These are phyloP conservation scores for Bombyx mandarina DNA, from an alignment of 1,140 invertebrate species.

Conservation along the genomic window DNA sequence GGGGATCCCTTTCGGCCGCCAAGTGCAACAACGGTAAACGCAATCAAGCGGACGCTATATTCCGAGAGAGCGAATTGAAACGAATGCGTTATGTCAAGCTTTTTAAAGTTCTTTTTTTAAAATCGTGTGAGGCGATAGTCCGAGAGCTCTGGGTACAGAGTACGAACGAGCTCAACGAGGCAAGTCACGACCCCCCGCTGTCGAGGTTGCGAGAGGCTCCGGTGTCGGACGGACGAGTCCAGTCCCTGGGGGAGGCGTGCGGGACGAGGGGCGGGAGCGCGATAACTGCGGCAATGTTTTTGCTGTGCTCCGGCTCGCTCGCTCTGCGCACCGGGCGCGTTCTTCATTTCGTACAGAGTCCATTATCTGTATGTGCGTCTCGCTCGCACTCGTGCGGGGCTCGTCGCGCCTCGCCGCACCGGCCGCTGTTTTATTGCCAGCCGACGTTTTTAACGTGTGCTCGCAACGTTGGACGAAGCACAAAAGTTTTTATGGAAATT, in stretches of 20 bases:
- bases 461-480: slow-evolving; percentile 67
- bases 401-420: slow-evolving; percentile 65
- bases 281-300: slow-evolving; percentile 64
- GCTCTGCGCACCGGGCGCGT: slow-evolving; percentile 53
- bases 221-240: slow-evolving; percentile 50
- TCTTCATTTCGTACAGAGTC: slow-evolving; percentile 63
- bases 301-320: slow-evolving; percentile 58
- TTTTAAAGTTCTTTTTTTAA: slow-evolving; percentile 29
- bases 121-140: slow-evolving; percentile 28
- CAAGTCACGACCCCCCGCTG: slow-evolving; percentile 56
- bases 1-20: slow-evolving; percentile 30
- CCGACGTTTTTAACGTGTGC: slow-evolving; percentile 70
- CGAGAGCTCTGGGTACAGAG: slow-evolving; percentile 14
- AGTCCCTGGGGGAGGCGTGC: slow-evolving; percentile 18
- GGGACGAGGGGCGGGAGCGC: slow-evolving; percentile 31
- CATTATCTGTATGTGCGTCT: slow-evolving; percentile 57
- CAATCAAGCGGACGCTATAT: slow-evolving; percentile 30
- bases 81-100: slow-evolving; percentile 35
- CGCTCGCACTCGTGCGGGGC: slow-evolving; percentile 43
- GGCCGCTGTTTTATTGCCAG: slow-evolving; percentile 69
- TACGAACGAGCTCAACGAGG: slow-evolving; percentile 30
- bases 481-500: slow-evolving; percentile 71
- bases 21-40: slow-evolving; percentile 24
- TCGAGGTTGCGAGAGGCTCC: slow-evolving; percentile 58
- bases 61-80: slow-evolving; percentile 33